Percentiles rank a stretch among this genome's conserved stretches.
These are phyloP conservation scores for Molothrus ater DNA, from an alignment of 2,797 vertebrate species.

Conservation along the genomic window DNA sequence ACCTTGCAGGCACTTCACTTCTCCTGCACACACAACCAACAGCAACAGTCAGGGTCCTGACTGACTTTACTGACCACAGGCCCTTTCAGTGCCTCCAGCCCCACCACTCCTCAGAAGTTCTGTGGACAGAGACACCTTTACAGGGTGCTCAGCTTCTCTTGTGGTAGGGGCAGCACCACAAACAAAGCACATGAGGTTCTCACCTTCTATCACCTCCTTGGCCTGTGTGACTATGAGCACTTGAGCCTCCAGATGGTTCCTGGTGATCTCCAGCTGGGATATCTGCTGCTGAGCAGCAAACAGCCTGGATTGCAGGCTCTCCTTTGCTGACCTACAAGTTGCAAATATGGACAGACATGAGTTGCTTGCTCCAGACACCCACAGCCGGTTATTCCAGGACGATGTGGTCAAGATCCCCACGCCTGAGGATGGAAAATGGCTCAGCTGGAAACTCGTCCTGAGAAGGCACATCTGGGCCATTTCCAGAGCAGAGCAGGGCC, in stretches of 20 bases:
- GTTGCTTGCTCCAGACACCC: too few species aligned
- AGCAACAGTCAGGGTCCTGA: neutral
- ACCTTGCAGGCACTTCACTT: constrained; percentile 79
- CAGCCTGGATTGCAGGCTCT: constrained; percentile 60
- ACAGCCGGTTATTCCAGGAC: too few species aligned
- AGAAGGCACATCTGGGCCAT: neutral
- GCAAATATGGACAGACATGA: too few species aligned
- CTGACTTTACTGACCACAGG: neutral
- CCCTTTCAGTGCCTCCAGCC: neutral
- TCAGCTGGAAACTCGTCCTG: neutral
- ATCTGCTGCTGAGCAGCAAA: constrained; percentile 76
- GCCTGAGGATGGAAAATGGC: neutral
- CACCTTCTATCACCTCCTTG: neutral
- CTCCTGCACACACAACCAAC: constrained; percentile 48
- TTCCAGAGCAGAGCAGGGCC: neutral
- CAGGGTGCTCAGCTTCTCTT: neutral
- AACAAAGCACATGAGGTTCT: neutral
- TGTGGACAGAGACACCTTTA: neutral
- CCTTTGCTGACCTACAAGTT: too few species aligned
- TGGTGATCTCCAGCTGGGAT: constrained; percentile 21
- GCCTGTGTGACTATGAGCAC: neutral
- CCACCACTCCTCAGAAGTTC: neutral
- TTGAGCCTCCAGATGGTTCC: neutral
- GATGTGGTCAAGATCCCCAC: too few species aligned
- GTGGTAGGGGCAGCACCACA: neutral